phyloP scores from a whole-genome alignment of 2,797 vertebrate species.

The Myripristis jacobus region DNA sequence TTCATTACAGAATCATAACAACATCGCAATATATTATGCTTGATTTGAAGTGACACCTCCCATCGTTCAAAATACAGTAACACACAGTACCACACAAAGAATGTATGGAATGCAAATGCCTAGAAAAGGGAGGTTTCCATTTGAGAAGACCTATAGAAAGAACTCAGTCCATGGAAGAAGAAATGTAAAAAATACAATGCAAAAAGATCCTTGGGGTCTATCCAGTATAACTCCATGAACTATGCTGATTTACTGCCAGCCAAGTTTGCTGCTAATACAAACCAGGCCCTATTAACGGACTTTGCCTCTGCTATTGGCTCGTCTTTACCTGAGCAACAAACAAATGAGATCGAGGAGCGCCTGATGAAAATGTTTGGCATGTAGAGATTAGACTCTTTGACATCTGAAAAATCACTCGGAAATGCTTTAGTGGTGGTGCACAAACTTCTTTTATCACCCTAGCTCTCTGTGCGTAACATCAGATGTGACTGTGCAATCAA shows the following conservation, averaged over 20 bases:
- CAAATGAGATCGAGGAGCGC: background rate
- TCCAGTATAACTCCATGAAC: background rate
- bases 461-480: background rate
- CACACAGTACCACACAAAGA: slow-evolving; percentile 35
- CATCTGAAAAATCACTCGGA: background rate
- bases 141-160: slow-evolving; percentile 34
- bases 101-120: slow-evolving; percentile 64
- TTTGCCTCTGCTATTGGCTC: slow-evolving; percentile 23
- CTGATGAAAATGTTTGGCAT: background rate
- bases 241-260: slow-evolving; percentile 12
- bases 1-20: slow-evolving; percentile 38
- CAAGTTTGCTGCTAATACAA: slow-evolving; percentile 12
- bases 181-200: slow-evolving; percentile 16
- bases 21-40: slow-evolving; percentile 48
- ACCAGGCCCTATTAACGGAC: slow-evolving; percentile 19
- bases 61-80: slow-evolving; percentile 45
- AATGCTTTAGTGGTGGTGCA: background rate
- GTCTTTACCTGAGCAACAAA: slow-evolving; percentile 25
- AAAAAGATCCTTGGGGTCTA: background rate
- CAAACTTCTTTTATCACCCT: background rate
- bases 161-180: slow-evolving; percentile 15
- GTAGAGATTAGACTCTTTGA: slow-evolving; percentile 24
- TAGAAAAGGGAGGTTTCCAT: slow-evolving; percentile 25
- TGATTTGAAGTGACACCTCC: slow-evolving; percentile 36
- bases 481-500: slow-evolving; percentile 13